Base-by-base conservation (phyloP, 2,113 vertebrate species). In the Panthera leo region DNA sequence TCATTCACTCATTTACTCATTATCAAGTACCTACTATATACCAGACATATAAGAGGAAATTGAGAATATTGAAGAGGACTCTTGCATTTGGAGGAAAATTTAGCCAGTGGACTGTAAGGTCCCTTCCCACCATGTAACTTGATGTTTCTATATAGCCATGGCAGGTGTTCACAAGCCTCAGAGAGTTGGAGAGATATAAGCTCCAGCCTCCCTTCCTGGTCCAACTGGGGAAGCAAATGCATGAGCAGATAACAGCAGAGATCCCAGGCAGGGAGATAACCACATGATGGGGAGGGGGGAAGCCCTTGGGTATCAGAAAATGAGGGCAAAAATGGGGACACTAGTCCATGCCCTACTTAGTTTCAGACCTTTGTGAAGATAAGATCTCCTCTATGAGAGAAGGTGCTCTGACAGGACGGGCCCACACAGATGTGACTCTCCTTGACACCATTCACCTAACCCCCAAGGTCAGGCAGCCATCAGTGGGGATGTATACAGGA, bases 251-350 rank as follows among this genome's bases (percentile, higher is more conserved):
- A 1, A 5, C 15, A 1, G 79, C 0, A 1, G 86, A 68, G 79
- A 39, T 70, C 16, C 68, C 21, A 65, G 73, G 67, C 53, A 83
- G 36, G 53, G 75, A 86, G 68, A 87, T 8, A 3, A 21, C 14
- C 89, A 39, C 88, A 27, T 3, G 5, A 68, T 2, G 21, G 19
- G 79, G 79, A 89, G 48, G 51, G 39, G 48, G 89, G 86, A 87
- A 39, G 71, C 95, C 96, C 97, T 83, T n/a, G 95, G 96, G 97
- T 68, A 88, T 80, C 76, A 53, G 89, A 63, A 97, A 98, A 98
- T 15, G 84, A 98, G 98, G 97, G 70, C 98, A 98, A 85, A 98
- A 98, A 96, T 51, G 97, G 95, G 98, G 96, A 97, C 98, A 91
- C 31, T 1, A 25, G 76, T 85, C 75, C 63, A 15, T 96, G 98